Evolutionary conservation across 1,140 invertebrate genomes (phyloP).

Genomic region (Frieseomelitta varia): DNA sequence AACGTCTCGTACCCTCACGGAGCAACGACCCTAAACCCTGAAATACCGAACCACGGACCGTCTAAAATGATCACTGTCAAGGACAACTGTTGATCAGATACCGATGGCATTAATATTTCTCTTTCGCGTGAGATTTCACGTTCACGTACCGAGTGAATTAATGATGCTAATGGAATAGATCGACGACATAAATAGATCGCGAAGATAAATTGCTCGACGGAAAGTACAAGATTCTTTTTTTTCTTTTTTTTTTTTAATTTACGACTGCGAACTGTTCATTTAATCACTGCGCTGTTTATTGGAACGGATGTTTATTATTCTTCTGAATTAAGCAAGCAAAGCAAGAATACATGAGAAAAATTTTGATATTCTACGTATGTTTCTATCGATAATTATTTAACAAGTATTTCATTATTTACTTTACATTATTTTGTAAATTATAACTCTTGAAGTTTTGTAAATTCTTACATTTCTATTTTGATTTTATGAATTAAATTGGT

Average conservation of each 20-base stretch:
- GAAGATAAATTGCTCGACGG: neutral
- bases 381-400: too few species aligned
- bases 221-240: neutral
- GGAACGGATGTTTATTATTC: too few species aligned
- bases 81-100: conserved; percentile 1
- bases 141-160: neutral
- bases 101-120: neutral
- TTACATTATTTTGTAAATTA: too few species aligned
- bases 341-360: too few species aligned
- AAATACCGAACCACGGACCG: neutral
- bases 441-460: too few species aligned
- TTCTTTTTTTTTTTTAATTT: neutral
- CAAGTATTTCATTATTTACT: too few species aligned
- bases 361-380: too few species aligned
- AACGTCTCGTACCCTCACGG: neutral
- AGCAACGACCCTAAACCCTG: neutral
- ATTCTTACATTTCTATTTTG: too few species aligned
- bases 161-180: neutral
- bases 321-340: too few species aligned
- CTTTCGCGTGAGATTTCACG: neutral
- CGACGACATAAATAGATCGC: neutral
- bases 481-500: too few species aligned
- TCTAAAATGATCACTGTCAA: neutral
- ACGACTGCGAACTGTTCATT: neutral
- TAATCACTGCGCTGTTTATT: too few species aligned